phyloP scores from a whole-genome alignment of 2,113 vertebrate genomes.

The Poecile atricapillus region DNA sequence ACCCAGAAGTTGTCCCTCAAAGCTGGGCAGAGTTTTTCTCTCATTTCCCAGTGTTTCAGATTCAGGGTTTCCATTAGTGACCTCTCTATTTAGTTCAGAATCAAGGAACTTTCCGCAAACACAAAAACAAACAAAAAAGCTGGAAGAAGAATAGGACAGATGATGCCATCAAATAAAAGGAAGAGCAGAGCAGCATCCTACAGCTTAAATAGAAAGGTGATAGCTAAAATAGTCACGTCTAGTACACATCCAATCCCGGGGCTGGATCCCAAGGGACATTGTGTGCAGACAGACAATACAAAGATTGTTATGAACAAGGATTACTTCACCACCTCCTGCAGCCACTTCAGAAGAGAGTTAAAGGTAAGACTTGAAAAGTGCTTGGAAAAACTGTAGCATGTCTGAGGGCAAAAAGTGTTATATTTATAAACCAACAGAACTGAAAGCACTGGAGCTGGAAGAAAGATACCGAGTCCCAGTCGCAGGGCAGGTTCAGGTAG shows the following conservation, averaged over 20 bases:
- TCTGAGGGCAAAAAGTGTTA: not conserved
- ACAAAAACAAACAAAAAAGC: conserved; percentile 38
- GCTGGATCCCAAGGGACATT: conserved; percentile 37
- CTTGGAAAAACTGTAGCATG: not conserved
- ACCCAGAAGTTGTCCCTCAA: not conserved
- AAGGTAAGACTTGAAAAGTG: conserved; percentile 45
- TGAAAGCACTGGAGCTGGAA: not conserved
- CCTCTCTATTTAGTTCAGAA: conserved; percentile 38
- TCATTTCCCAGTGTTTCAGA: not conserved
- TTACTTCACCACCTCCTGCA: conserved; percentile 59
- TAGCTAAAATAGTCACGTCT: conserved; percentile 46
- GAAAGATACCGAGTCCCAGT: not conserved
- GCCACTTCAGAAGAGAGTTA: conserved; percentile 34
- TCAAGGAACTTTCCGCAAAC: conserved; percentile 17
- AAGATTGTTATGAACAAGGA: conserved; percentile 32
- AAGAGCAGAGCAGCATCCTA: conserved; percentile 23
- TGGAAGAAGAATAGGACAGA: not conserved
- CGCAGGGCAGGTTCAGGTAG: not conserved
- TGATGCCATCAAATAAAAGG: conserved; percentile 6
- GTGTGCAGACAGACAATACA: conserved; percentile 55
- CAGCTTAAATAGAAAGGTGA: conserved; percentile 34
- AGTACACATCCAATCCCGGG: not conserved
- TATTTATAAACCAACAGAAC: conserved; percentile 11
- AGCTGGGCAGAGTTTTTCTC: not conserved
- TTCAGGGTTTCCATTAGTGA: conserved; percentile 19